These are phyloP conservation scores for Rhinophrynus dorsalis DNA, from an alignment of 2,797 vertebrate species.

Conservation along the genomic window DNA sequence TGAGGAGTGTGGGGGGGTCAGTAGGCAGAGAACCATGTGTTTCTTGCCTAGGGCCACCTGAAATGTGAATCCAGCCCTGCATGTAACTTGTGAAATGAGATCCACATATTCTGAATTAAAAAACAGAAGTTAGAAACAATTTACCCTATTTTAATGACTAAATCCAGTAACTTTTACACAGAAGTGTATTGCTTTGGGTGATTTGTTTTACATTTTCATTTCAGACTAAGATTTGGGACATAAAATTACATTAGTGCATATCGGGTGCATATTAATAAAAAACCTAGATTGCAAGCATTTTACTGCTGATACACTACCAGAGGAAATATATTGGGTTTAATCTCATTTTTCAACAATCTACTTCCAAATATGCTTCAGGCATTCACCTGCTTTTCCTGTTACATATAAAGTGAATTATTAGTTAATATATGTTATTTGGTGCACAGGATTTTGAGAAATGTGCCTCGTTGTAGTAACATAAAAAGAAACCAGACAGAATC, in stretches of 20 bases:
- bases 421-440: constrained; percentile 45
- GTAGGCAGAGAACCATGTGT: too few relatives aligned
- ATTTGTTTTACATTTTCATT: constrained; percentile 44
- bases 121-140: background rate
- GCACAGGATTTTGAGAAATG: constrained; percentile 30
- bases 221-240: constrained; percentile 13
- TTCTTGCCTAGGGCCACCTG: too few relatives aligned
- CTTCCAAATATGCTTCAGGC: constrained; percentile 33
- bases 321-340: constrained; percentile 37
- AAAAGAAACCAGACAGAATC: constrained; percentile 16
- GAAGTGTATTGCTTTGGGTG: constrained; percentile 20
- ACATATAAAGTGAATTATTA: constrained; percentile 44
- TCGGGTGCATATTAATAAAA: constrained; percentile 41
- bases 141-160: background rate
- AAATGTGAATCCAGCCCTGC: too few relatives aligned
- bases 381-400: constrained; percentile 40
- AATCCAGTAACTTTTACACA: background rate
- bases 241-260: constrained; percentile 33
- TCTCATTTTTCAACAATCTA: constrained; percentile 42
- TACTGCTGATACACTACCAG: constrained; percentile 24
- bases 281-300: constrained; percentile 32
- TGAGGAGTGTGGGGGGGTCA: too few relatives aligned
- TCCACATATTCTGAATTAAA: too few relatives aligned
- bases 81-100: too few relatives aligned
- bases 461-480: constrained; percentile 5